phyloP scores from a whole-genome alignment of 1,140 invertebrate genomes.

The Steinernema feltiae region DNA sequence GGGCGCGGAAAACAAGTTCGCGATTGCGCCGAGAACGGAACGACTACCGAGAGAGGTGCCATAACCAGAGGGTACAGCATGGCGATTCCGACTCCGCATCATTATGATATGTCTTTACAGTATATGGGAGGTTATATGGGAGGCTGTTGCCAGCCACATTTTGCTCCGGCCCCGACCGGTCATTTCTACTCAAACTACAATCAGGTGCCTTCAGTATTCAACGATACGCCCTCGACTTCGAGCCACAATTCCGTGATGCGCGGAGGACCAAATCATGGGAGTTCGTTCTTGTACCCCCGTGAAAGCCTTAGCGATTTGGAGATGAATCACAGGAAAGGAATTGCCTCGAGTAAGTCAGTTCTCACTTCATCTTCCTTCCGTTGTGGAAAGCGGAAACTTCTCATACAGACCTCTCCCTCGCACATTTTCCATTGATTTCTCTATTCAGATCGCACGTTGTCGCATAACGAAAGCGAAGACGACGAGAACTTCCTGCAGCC shows the following conservation, averaged over 20 bases:
- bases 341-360: background rate
- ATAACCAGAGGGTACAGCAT: background rate
- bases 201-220: background rate
- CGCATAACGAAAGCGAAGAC: constrained; percentile 11
- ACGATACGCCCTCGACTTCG: background rate
- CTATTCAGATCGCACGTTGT: background rate
- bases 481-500: background rate
- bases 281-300: background rate
- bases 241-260: background rate
- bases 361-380: background rate
- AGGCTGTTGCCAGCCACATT: background rate
- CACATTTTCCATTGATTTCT: background rate
- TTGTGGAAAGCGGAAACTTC: background rate
- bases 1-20: background rate
- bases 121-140: background rate
- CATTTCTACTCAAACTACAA: background rate
- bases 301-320: background rate
- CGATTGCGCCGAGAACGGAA: background rate
- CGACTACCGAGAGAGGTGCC: background rate
- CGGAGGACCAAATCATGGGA: background rate
- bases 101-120: background rate
- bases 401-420: background rate
- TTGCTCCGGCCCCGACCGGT: background rate
- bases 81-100: background rate
- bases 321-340: background rate